phyloP scores from a whole-genome alignment of 2,888 invertebrate species.

The Eledone cirrhosa region DNA sequence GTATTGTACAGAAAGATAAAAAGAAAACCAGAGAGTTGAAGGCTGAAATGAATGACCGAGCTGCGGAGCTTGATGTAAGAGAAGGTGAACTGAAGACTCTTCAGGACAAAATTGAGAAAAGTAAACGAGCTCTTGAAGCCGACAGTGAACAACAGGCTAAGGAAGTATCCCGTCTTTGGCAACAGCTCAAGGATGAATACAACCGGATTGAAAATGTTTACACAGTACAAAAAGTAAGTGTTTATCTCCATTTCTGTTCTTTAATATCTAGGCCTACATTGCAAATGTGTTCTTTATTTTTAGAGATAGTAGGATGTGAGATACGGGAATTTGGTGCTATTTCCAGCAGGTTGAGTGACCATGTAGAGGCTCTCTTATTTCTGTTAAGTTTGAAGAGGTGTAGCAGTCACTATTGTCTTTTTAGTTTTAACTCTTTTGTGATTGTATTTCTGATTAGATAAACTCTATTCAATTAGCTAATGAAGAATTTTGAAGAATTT shows the following conservation, averaged over 20 bases:
- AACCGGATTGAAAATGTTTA: slow-evolving; percentile 59
- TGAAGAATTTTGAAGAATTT: too few species aligned
- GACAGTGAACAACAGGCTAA: slow-evolving; percentile 54
- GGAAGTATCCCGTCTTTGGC: slow-evolving; percentile 60
- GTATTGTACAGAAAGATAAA: slow-evolving; percentile 21
- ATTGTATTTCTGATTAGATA: too few species aligned
- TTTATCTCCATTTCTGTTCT: neutral
- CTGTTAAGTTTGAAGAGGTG: too few species aligned
- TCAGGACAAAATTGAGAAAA: slow-evolving; percentile 44
- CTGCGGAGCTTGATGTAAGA: slow-evolving; percentile 40
- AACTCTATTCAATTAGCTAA: too few species aligned
- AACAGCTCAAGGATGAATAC: slow-evolving; percentile 59
- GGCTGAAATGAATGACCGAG: slow-evolving; percentile 42
- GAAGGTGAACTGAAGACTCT: slow-evolving; percentile 47
- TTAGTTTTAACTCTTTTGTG: too few species aligned
- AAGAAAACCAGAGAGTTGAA: slow-evolving; percentile 40
- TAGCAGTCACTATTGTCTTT: too few species aligned
- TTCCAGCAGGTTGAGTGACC: too few species aligned
- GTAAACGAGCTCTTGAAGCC: slow-evolving; percentile 45
- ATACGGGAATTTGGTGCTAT: too few species aligned
- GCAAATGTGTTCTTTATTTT: too few species aligned
- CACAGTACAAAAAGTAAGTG: slow-evolving; percentile 55
- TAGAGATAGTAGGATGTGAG: too few species aligned
- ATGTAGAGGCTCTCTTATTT: too few species aligned
- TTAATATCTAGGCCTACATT: too few species aligned